Conservation (phyloP, 2,113 vertebrate species). For the Cyprinodon tularosa region DNA sequence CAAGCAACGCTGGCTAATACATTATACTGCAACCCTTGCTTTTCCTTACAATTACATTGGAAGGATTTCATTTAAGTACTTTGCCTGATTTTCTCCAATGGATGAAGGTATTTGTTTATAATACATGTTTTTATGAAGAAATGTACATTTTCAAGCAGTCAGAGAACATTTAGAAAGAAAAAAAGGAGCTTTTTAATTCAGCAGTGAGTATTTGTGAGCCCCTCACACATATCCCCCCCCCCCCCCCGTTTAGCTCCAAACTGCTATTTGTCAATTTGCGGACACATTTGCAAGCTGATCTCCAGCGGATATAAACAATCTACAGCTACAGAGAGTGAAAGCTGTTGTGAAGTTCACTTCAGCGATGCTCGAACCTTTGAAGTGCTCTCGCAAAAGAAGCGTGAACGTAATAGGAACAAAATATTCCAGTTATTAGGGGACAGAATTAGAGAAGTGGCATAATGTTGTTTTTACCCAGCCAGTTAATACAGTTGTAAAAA, state of each 20-base stretch:
- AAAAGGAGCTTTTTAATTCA: background rate
- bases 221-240: conserved; percentile 16
- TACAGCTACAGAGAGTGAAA: conserved; percentile 60
- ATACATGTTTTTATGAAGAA: background rate
- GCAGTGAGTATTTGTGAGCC: conserved; percentile 32
- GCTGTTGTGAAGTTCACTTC: conserved; percentile 64
- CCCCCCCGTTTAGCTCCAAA: conserved; percentile 44
- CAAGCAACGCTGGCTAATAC: conserved; percentile 52
- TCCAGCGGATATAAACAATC: conserved; percentile 57
- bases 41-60: background rate
- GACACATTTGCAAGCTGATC: conserved; percentile 62
- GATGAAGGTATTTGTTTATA: background rate
- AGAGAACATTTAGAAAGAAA: background rate
- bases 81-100: background rate
- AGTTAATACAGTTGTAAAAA: conserved; percentile 49
- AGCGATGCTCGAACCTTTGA: conserved; percentile 64
- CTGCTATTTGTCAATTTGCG: conserved; percentile 42
- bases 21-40: conserved; percentile 12
- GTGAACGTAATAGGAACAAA: conserved; percentile 71
- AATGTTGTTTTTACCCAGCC: conserved; percentile 72
- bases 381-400: conserved; percentile 69
- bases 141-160: background rate
- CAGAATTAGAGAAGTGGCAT: conserved; percentile 64
- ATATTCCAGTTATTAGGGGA: conserved; percentile 70
- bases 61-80: background rate